These are phyloP conservation scores for Falcaria lacertinaria DNA, from an alignment of 2,888 invertebrate genomes.

Conservation along the genomic window DNA sequence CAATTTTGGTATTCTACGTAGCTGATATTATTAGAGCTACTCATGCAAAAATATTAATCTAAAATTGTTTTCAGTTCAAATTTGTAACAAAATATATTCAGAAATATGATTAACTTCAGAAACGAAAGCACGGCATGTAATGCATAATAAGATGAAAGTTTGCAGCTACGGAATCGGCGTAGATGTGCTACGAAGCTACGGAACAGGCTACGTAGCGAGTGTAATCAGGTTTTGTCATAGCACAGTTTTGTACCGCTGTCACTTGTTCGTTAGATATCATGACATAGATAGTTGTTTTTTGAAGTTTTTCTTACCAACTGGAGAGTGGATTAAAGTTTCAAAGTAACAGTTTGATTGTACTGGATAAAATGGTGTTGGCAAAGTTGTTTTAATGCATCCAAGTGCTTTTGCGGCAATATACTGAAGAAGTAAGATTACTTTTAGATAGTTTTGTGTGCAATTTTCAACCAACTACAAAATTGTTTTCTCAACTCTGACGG, in stretches of 20 bases:
- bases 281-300: background rate
- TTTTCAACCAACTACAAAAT: too few relatives aligned
- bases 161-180: background rate
- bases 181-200: background rate
- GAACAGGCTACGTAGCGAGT: background rate
- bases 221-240: background rate
- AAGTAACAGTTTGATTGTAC: background rate
- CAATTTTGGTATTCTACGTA: too few relatives aligned
- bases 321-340: background rate
- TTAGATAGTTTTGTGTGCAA: too few relatives aligned
- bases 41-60: conserved; percentile 6
- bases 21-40: too few relatives aligned
- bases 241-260: background rate
- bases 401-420: background rate
- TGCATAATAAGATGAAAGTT: background rate
- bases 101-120: background rate
- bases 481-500: too few relatives aligned
- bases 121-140: background rate
- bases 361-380: background rate
- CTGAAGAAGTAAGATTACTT: conserved; percentile 1
- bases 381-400: background rate
- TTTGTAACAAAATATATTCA: background rate
- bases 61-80: conserved; percentile 6
- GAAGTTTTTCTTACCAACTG: background rate
- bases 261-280: background rate